A percentile compares a stretch with the other conserved stretches of the same genome.
phyloP scores from a whole-genome alignment of 2,888 invertebrate genomes.

The Eilema depressum region DNA sequence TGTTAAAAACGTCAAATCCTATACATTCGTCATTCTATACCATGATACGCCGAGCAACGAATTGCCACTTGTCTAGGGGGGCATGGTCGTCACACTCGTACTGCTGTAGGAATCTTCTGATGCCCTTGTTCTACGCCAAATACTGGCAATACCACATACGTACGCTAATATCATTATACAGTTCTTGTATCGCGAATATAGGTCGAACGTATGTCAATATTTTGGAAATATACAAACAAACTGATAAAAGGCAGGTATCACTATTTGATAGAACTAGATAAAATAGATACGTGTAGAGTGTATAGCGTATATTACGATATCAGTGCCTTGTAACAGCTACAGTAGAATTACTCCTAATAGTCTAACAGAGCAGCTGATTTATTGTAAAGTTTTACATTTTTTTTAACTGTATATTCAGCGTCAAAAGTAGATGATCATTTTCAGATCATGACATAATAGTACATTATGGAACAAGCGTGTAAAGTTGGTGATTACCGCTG shows the following conservation, averaged over 20 bases:
- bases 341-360: slow-evolving; percentile 39
- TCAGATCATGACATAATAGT: too few relatives aligned
- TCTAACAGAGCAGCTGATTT: slow-evolving; percentile 37
- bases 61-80: too few relatives aligned
- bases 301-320: slow-evolving; percentile 48
- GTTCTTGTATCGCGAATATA: background rate
- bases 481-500: too few relatives aligned
- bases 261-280: slow-evolving; percentile 3
- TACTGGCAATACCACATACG: background rate
- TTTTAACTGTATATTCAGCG: slow-evolving; percentile 7
- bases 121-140: background rate
- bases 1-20: too few relatives aligned
- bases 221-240: background rate
- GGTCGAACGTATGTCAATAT: background rate
- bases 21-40: too few relatives aligned
- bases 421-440: too few relatives aligned
- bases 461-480: too few relatives aligned
- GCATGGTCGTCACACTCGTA: too few relatives aligned
- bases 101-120: too few relatives aligned
- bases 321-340: slow-evolving; percentile 65
- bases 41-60: too few relatives aligned
- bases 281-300: slow-evolving; percentile 16
- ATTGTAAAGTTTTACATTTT: background rate
- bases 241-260: background rate
- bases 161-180: slow-evolving; percentile 4